Evolutionary conservation across 92 coral and sea anemone genomes (phyloP).

Genomic region (Umimayanthus chanpuru): DNA sequence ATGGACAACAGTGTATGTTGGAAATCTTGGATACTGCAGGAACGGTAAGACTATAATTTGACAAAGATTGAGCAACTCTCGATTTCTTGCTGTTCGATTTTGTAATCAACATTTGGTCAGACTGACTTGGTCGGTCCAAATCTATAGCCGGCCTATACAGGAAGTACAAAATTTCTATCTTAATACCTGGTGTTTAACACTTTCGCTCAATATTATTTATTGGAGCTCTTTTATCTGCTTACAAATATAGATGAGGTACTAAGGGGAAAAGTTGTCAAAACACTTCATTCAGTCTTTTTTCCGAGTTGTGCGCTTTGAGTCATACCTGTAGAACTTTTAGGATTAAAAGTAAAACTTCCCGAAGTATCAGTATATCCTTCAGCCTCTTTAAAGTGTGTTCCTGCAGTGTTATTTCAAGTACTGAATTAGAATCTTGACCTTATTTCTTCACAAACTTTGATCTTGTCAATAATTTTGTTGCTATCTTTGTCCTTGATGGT

Average conservation of each 20-base stretch:
- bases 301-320: too few relatives aligned
- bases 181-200: too few relatives aligned
- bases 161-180: not conserved
- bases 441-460: not conserved
- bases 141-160: not conserved
- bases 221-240: too few relatives aligned
- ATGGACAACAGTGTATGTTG: conserved; percentile 98
- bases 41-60: conserved; percentile 69
- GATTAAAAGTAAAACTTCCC: too few relatives aligned
- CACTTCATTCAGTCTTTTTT: too few relatives aligned
- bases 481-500: not conserved
- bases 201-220: too few relatives aligned
- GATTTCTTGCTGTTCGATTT: not conserved
- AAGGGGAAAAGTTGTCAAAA: too few relatives aligned
- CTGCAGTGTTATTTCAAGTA: not conserved
- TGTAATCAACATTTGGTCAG: not conserved
- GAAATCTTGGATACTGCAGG: conserved; percentile 99
- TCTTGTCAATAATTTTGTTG: not conserved
- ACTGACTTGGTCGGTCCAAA: not conserved
- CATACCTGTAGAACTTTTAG: too few relatives aligned
- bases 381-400: too few relatives aligned
- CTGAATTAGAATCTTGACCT: not conserved
- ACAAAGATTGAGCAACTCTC: conserved; percentile 20
- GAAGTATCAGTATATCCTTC: too few relatives aligned
- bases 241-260: too few relatives aligned